A percentile compares a stretch with the other conserved stretches of the same genome.
Conservation (phyloP, 2,113 vertebrate species). For the Enhydra lutris region DNA sequence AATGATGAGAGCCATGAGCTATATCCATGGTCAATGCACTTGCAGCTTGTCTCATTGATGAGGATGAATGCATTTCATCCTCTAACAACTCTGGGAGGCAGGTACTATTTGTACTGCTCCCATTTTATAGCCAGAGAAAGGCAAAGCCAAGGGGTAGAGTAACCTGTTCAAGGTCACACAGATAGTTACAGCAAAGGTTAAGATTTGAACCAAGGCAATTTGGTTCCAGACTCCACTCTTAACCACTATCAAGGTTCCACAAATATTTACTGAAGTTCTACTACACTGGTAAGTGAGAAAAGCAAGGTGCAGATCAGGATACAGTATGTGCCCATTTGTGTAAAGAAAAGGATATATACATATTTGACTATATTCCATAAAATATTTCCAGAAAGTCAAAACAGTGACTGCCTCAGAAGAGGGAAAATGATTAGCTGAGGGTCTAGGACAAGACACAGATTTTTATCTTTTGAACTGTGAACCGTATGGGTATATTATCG, state of each 20-base stretch:
- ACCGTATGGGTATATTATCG: not conserved
- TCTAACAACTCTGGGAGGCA: not conserved
- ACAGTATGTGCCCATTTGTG: not conserved
- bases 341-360: not conserved
- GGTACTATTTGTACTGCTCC: not conserved
- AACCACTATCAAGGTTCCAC: not conserved
- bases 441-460: not conserved
- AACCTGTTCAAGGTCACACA: not conserved
- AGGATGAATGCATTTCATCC: not conserved
- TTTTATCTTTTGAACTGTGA: slow-evolving; percentile 9
- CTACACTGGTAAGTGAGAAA: not conserved
- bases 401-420: not conserved
- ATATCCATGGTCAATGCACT: not conserved
- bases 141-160: not conserved
- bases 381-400: slow-evolving; percentile 6
- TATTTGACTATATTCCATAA: not conserved
- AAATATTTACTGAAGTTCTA: not conserved
- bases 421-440: not conserved
- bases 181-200: not conserved
- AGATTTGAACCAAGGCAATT: not conserved
- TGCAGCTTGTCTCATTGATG: not conserved
- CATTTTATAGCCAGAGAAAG: slow-evolving; percentile 14
- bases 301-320: not conserved
- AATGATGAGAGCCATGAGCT: not conserved
- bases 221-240: not conserved